Evolutionary conservation across 1,140 invertebrate genomes (phyloP).

Genomic region (Ceratina japonica): DNA sequence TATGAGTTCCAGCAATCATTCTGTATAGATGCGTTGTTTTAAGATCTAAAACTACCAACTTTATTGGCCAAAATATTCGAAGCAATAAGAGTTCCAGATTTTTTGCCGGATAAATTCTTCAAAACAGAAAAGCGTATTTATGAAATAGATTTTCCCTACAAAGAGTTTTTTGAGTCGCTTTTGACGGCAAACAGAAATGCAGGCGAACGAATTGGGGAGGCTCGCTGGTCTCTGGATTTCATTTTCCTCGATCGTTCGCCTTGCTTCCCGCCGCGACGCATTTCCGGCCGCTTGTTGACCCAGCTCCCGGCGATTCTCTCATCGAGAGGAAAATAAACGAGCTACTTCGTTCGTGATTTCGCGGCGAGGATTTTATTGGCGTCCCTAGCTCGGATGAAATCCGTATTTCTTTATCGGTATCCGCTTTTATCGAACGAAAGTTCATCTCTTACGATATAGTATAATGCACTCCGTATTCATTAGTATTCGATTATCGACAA

Average conservation of each 20-base stretch:
- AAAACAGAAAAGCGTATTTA: not conserved
- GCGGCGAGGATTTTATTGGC: slow-evolving; percentile 58
- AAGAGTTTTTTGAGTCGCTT: slow-evolving; percentile 19
- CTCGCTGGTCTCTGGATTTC: slow-evolving; percentile 32
- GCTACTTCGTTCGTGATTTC: slow-evolving; percentile 60
- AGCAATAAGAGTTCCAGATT: too few relatives aligned
- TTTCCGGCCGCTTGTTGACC: slow-evolving; percentile 57
- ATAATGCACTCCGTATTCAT: too few relatives aligned
- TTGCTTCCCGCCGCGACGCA: slow-evolving; percentile 19
- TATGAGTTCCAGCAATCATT: too few relatives aligned
- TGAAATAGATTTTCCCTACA: not conserved
- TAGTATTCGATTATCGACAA: too few relatives aligned
- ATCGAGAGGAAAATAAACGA: slow-evolving; percentile 63
- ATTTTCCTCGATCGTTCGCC: slow-evolving; percentile 51
- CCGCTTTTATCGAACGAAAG: too few relatives aligned
- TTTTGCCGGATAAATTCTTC: not conserved
- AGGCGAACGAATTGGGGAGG: not conserved
- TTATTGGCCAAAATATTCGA: too few relatives aligned
- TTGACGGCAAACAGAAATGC: not conserved
- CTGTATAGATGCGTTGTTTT: too few relatives aligned
- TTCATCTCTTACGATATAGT: too few relatives aligned
- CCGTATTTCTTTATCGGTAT: slow-evolving; percentile 24
- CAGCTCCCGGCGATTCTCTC: slow-evolving; percentile 59
- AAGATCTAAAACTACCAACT: not conserved
- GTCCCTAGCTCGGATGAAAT: not conserved